Base-by-base conservation (phyloP, 2,888 invertebrate species). In the Dolichopus griseipennis region DNA sequence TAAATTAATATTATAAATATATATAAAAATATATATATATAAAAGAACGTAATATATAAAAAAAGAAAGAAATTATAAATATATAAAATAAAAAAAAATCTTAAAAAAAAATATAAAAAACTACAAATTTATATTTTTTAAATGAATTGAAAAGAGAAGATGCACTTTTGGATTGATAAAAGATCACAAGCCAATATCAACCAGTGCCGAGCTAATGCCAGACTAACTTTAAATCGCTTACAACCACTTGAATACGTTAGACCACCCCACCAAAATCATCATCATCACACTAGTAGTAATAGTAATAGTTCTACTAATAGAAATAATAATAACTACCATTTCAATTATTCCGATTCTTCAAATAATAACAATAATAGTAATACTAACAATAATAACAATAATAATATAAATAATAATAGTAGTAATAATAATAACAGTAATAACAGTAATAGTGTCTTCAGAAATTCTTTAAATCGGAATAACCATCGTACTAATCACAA, bases 81-180 rank as follows among this genome's bases (percentile, higher is more conserved):
- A 12, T 52, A 15, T 18, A 2, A 52, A 52, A 18, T 10, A 37
- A 37, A 37, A 8, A 37, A 37, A 37, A 34, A 34, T 9, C 8
- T 10, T 10, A 37, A 37, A 37, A 37, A 37, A 37, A 37, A 8
- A 37, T 10, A 10, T 1, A 37, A 37, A 37, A 37, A 12, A 37
- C 8, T 10, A 37, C 8, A 37, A 37, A 37, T 37, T 10, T 37
- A 10, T 37, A 10, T 37, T 37, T 37, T 52, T 52, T 52, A n/a
- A 52, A 52, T 52, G 52, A 52, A 52, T 18, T 52, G 52, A 52
- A n/a, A 7, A 52, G 69, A 64, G 41, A 27, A 27, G 27, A 91
- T 91, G 91, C 91, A 91, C 90, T 91, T 91, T 85, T 91, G 91
- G 91, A 91, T 91, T 80, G 90, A 91, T 82, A 91, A 91, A 83